Conservation (phyloP, 92 coral and sea anemone species). For the Chrysogorgia sp. region DNA sequence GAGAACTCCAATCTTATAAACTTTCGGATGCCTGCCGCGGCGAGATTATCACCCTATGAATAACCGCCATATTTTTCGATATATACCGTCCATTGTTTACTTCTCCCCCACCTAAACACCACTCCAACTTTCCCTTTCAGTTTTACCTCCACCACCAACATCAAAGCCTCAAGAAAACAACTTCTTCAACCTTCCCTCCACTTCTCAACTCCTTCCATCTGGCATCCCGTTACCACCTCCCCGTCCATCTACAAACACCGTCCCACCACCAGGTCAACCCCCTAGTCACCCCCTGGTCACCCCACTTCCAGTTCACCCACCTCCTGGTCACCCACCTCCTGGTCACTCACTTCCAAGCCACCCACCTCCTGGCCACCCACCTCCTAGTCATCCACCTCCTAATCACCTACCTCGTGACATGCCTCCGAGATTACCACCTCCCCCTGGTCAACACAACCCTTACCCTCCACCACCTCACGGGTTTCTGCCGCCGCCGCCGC, state of each 20-base stretch:
- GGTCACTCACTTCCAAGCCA: constrained; percentile 75
- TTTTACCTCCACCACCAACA: constrained; percentile 89
- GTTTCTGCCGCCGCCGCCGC: constrained; percentile 81
- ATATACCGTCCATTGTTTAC: too few species aligned
- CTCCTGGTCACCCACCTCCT: constrained; percentile 64
- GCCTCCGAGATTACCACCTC: constrained; percentile 82
- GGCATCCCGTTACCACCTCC: constrained; percentile 61
- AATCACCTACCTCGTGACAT: constrained; percentile 77
- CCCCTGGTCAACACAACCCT: constrained; percentile 64
- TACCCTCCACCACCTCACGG: constrained; percentile 72
- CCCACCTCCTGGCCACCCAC: constrained; percentile 64
- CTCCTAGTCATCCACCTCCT: constrained; percentile 71
- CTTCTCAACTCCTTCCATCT: constrained; percentile 44
- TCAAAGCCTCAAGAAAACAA: constrained; percentile 74
- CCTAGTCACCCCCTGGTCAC: constrained; percentile 83
- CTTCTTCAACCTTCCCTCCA: constrained; percentile 84
- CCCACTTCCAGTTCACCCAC: constrained; percentile 79
- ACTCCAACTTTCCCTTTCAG: constrained; percentile 50
- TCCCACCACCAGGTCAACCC: constrained; percentile 23
- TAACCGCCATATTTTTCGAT: too few species aligned
- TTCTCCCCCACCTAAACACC: background rate
- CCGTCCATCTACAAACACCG: constrained; percentile 2
- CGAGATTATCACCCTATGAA: too few species aligned
- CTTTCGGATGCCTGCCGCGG: too few species aligned
- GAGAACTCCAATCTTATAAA: too few species aligned